These are phyloP conservation scores for Hafferia zeledoni DNA, from an alignment of 2,797 vertebrate genomes.

Conservation along the genomic window DNA sequence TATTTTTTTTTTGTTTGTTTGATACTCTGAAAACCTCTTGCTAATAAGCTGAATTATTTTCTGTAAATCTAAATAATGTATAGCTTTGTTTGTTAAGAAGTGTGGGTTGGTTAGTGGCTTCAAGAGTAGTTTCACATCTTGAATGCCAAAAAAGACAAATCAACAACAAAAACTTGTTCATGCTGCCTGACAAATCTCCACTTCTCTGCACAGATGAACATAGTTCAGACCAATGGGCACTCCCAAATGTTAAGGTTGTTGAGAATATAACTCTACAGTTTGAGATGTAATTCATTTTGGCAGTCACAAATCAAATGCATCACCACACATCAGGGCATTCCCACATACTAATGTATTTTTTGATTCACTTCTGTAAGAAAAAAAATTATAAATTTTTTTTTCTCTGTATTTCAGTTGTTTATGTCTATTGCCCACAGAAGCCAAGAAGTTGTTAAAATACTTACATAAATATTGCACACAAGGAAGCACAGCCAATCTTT, in stretches of 20 bases:
- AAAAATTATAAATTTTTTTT: neutral
- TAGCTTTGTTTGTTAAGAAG: conserved; percentile 34
- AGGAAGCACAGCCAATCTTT: neutral
- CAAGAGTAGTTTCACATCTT: conserved; percentile 13
- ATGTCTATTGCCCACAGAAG: neutral
- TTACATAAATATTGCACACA: neutral
- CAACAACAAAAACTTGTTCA: conserved; percentile 30
- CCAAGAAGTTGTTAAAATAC: neutral
- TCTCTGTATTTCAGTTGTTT: neutral
- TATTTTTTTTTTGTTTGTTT: neutral
- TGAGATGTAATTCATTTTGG: neutral
- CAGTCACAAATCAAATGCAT: neutral
- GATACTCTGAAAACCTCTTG: neutral
- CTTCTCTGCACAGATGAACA: neutral
- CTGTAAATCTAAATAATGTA: conserved; percentile 14
- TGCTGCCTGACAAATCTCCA: neutral
- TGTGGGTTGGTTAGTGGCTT: conserved; percentile 34
- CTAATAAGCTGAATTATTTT: conserved; percentile 21
- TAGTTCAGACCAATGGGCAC: neutral
- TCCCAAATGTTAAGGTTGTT: neutral
- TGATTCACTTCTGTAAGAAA: neutral
- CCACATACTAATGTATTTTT: neutral
- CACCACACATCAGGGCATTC: neutral
- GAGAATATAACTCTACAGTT: neutral
- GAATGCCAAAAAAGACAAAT: conserved; percentile 36